phyloP scores from a whole-genome alignment of 2,113 vertebrate genomes.

The Alethe diademata region DNA sequence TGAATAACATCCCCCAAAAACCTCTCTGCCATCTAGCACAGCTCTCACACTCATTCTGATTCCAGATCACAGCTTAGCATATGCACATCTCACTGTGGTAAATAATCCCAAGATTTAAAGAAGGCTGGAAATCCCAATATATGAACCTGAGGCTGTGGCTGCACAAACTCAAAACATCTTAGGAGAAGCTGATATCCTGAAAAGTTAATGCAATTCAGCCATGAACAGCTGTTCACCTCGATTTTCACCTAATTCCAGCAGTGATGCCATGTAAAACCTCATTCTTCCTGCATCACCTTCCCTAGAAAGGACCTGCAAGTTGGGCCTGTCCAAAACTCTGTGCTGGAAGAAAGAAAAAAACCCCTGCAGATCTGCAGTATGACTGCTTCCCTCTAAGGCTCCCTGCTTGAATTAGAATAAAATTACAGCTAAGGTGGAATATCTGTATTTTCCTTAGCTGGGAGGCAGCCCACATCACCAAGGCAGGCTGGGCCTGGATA shows the following conservation, averaged over 20 bases:
- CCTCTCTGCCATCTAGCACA: not conserved
- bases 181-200: not conserved
- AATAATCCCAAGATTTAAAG: not conserved
- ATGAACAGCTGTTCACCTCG: accelerated
- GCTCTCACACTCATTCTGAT: not conserved
- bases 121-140: not conserved
- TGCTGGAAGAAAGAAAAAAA: accelerated
- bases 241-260: not conserved
- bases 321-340: not conserved
- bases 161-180: not conserved
- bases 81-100: too few relatives aligned
- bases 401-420: not conserved
- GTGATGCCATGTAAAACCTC: not conserved
- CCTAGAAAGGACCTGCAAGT: not conserved
- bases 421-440: not conserved
- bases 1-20: accelerated
- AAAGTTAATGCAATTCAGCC: not conserved
- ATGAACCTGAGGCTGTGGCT: not conserved
- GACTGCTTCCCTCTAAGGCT: not conserved
- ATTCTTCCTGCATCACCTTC: not conserved
- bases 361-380: not conserved
- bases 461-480: not conserved
- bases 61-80: not conserved
- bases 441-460: not conserved
- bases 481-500: not conserved